Percentiles rank a stretch among this genome's conserved stretches.
These are phyloP conservation scores for Odontesthes bonariensis DNA, from an alignment of 2,113 vertebrate genomes.

Conservation along the genomic window DNA sequence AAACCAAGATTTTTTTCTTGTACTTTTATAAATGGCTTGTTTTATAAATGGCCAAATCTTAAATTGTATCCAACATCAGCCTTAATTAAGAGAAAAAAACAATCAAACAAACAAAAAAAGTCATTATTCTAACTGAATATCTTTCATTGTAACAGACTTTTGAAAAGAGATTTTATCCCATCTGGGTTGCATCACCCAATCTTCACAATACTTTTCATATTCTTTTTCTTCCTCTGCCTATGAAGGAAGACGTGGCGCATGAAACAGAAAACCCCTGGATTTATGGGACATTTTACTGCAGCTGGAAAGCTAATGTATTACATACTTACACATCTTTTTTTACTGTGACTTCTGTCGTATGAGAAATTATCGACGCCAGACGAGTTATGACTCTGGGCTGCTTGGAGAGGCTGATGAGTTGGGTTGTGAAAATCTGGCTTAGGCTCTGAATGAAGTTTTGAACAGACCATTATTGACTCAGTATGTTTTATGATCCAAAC, in stretches of 20 bases:
- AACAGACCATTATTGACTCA: conserved; percentile 22
- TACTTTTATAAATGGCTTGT: neutral
- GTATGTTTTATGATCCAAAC: conserved; percentile 41
- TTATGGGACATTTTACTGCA: conserved; percentile 63
- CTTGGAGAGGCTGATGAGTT: conserved; percentile 13
- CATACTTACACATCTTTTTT: conserved; percentile 62
- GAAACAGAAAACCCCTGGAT: conserved; percentile 64
- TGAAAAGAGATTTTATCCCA: conserved; percentile 52
- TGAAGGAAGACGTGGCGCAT: conserved; percentile 37
- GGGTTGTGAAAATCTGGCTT: conserved; percentile 37
- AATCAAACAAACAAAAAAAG: conserved; percentile 6
- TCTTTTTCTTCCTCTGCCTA: conserved; percentile 12
- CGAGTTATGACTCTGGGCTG: conserved; percentile 40
- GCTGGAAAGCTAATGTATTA: conserved; percentile 58
- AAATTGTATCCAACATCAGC: conserved; percentile 1
- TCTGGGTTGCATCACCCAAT: conserved; percentile 69
- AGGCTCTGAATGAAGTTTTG: conserved; percentile 31
- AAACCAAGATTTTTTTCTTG: neutral
- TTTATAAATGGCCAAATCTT: conserved; percentile 13
- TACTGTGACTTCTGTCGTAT: conserved; percentile 60
- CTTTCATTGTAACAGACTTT: conserved; percentile 51
- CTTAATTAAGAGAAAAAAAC: neutral
- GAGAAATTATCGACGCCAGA: conserved; percentile 52
- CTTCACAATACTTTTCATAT: conserved; percentile 46
- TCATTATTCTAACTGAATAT: conserved; percentile 43